These are phyloP conservation scores for Ephialtes manifestator DNA, from an alignment of 2,888 invertebrate species.

Conservation along the genomic window DNA sequence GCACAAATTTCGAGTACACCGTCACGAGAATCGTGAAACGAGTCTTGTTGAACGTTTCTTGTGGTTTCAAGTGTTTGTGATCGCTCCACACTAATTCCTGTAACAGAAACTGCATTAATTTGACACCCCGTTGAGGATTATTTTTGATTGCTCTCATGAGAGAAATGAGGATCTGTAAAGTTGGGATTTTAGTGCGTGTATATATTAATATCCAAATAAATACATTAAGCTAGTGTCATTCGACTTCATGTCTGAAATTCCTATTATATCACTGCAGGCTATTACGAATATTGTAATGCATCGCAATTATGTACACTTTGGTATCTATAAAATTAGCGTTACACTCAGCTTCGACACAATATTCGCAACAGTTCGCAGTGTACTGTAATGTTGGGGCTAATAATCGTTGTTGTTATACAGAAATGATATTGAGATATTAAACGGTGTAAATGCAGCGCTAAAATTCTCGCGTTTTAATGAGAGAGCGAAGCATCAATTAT, in stretches of 20 bases:
- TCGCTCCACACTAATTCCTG: conserved; percentile 71
- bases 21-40: not conserved
- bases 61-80: conserved; percentile 28
- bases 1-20: conserved; percentile 52
- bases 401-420: conserved; percentile 11
- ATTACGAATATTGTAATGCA: not conserved
- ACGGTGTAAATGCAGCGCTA: not conserved
- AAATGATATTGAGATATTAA: conserved; percentile 12
- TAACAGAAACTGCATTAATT: conserved; percentile 77
- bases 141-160: conserved; percentile 7
- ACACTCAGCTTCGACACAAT: not conserved
- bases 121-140: conserved; percentile 76
- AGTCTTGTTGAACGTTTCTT: conserved; percentile 11
- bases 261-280: not conserved
- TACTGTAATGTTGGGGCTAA: conserved; percentile 5
- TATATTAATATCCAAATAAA: not conserved
- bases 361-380: conserved; percentile 27
- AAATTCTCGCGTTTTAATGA: conserved; percentile 5
- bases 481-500: not conserved
- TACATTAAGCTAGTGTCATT: not conserved
- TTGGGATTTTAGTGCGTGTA: too few species aligned
- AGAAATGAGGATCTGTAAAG: too few species aligned
- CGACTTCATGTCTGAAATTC: not conserved
- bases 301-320: not conserved
- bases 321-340: conserved; percentile 27